Base-by-base conservation (phyloP, 2,113 vertebrate species). In the Perccottus glenii region DNA sequence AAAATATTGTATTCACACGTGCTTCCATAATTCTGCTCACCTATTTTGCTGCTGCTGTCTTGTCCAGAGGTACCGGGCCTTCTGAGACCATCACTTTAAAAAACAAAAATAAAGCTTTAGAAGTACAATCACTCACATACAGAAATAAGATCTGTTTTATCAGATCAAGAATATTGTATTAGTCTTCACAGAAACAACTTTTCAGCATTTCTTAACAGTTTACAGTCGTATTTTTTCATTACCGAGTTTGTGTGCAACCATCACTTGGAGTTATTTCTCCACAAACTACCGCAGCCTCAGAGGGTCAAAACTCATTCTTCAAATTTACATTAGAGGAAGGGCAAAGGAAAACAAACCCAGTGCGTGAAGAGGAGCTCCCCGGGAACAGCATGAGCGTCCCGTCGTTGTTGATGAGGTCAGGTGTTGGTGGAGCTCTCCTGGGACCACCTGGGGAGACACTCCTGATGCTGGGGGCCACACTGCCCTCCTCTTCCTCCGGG, bases 321-420 rank as follows among this genome's bases (percentile, higher is more conserved):
- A 27, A 27, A 27, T 27, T 27, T 3, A 27, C 19, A 27, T 27
- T 27, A 27, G 3, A 27, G 19, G 19, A 16, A 50, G 40, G n/a
- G n/a, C n/a, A 16, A 57, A 6, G 10, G 11, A 60, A 27, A 53
- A 70, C 76, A 78, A 75, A 99, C 97, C 93, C 93, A 6, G 93
- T 94, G 67, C 95, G 95, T 9, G 95, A 97, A 78, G 94, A 96
- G 62, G 91, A 97, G 84, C 93, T 96, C 27, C 96, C 96, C 0
- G 89, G 89, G 62, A 98, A 99, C 9, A 99, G 90, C 88, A 98
- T 90, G 48, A 98, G 68, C 0, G 96, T 95, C 1, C 94, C 94
- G 16, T 99, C 96, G 1, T 92, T 90, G 53, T 91, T 91, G 5
- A 93, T 61, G 9, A 89, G 81, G 81, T 85, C 94, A 70, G 77